Evolutionary conservation across 2,113 vertebrate genomes (phyloP), one percentile per base, ranked within the genome.

Genomic region (Balaeniceps rex): DNA sequence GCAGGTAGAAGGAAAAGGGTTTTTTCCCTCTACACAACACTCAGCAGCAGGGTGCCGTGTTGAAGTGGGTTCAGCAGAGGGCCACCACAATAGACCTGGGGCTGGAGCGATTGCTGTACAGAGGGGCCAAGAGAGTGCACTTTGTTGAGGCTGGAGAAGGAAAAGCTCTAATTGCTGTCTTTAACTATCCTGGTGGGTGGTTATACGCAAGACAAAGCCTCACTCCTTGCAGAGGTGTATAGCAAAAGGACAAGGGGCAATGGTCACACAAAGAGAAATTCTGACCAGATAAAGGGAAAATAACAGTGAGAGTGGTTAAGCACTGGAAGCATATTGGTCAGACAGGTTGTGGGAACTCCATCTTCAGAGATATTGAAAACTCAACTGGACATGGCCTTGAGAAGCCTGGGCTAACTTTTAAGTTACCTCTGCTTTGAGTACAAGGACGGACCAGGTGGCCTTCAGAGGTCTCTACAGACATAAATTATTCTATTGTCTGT

Each of bases 71-170:
- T 79, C 69, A 94, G 51, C 24, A 51, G 31, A 40, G 6, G 42
- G n/a, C 4, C 17, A 80, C 12, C 19, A 38, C 23, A 46, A 12
- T 4, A 19, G 38, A 26, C 6, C 14, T 0, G 1, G 12, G 18
- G 5, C 34, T 93, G 31, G 14, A 63, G 42, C 14, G 28, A 13
- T 72, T 83, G 15, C 61, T 71, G 14, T 52, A 34, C 65, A 77
- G 46, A 61, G 31, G 4, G 8, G 12, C 6, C 19, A 44, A 76
- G 14, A 22, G 16, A 65, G 22, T 21, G 21, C n/a, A 44, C 18
- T 40, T 86, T 72, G 33, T n/a, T 86, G 5, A 63, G 29, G 15
- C 11, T 90, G 52, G 28, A 89, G 70, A 78, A 83, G 25, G 16
- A 72, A 88, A 77, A 77, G 8, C 36, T 87, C 13, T 55, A 75